phyloP scores from a whole-genome alignment of 2,888 invertebrate genomes.

The Acanthoscelides obtectus region DNA sequence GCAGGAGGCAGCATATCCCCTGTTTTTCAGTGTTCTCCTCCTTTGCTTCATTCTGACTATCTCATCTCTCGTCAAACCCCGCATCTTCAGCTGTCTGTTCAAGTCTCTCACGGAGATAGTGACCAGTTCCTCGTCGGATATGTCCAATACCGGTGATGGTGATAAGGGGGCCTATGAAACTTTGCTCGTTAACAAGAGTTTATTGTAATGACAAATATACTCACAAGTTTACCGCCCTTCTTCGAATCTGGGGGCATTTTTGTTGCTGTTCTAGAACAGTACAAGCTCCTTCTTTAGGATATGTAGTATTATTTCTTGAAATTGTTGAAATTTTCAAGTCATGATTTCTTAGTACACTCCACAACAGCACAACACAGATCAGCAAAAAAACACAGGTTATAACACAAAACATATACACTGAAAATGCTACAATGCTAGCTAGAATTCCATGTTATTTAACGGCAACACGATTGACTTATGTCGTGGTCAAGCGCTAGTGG shows the following conservation, averaged over 20 bases:
- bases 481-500: too few relatives aligned
- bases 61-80: constrained; percentile 81
- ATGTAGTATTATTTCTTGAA: too few relatives aligned
- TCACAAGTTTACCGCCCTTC: neutral
- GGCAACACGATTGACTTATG: too few relatives aligned
- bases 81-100: constrained; percentile 81
- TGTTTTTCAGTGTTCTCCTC: constrained; percentile 89
- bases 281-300: too few relatives aligned
- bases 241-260: neutral
- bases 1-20: constrained; percentile 94
- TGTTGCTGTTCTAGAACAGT: neutral
- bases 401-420: too few relatives aligned
- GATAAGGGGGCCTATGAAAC: constrained; percentile 70
- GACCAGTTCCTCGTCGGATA: constrained; percentile 89
- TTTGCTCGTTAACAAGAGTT: constrained; percentile 11
- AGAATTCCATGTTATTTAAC: too few relatives aligned
- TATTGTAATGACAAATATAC: neutral
- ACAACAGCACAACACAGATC: too few relatives aligned
- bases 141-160: constrained; percentile 77
- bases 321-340: too few relatives aligned
- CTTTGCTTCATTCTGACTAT: constrained; percentile 94
- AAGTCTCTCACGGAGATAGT: constrained; percentile 88
- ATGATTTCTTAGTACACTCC: too few relatives aligned
- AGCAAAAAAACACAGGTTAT: too few relatives aligned
- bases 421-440: too few relatives aligned